These are phyloP conservation scores for Cebidichthys violaceus DNA, from an alignment of 2,113 vertebrate species.

Conservation along the genomic window DNA sequence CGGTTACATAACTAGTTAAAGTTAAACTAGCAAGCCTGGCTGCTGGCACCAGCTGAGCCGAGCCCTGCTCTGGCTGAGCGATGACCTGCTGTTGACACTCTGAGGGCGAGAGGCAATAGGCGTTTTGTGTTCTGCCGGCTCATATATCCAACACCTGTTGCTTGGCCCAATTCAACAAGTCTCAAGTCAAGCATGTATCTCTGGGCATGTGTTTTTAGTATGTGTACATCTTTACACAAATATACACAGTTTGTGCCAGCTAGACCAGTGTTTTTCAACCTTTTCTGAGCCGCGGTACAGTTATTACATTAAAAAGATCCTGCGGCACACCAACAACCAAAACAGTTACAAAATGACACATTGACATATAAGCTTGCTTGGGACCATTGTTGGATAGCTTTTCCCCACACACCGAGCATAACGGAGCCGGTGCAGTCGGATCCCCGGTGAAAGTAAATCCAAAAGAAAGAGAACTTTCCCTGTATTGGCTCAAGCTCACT, in stretches of 20 bases:
- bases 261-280: background rate
- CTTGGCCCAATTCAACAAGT: slow-evolving; percentile 3
- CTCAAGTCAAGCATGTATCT: slow-evolving; percentile 21
- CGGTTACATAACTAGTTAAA: background rate
- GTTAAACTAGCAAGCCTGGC: background rate
- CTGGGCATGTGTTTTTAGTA: slow-evolving; percentile 20
- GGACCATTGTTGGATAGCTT: too few relatives aligned
- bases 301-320: too few relatives aligned
- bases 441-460: too few relatives aligned
- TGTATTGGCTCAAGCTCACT: too few relatives aligned
- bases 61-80: slow-evolving; percentile 5
- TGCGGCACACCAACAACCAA: too few relatives aligned
- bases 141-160: slow-evolving; percentile 54
- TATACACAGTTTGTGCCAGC: slow-evolving; percentile 23
- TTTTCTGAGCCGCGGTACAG: too few relatives aligned
- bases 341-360: too few relatives aligned
- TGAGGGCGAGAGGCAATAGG: background rate
- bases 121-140: slow-evolving; percentile 44
- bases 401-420: too few relatives aligned
- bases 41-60: slow-evolving; percentile 2
- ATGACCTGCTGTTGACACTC: slow-evolving; percentile 31
- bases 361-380: too few relatives aligned
- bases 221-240: slow-evolving; percentile 14
- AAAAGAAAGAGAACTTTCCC: too few relatives aligned
- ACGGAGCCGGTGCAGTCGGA: too few relatives aligned